These are phyloP conservation scores for Tympanuchus pallidicinctus DNA, from an alignment of 2,113 vertebrate genomes.

Conservation along the genomic window DNA sequence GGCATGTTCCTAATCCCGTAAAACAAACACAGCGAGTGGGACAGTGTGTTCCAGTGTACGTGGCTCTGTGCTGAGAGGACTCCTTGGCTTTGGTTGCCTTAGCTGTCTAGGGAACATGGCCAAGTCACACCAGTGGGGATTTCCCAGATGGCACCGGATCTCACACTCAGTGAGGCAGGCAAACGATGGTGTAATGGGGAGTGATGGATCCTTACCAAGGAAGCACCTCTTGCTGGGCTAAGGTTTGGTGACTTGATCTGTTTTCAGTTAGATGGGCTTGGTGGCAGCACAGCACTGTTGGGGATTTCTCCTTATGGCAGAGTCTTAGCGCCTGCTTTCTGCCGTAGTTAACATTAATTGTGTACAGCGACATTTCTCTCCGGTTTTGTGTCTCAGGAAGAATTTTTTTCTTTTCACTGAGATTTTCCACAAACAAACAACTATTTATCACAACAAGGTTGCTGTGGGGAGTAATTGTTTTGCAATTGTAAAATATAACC, in stretches of 20 bases:
- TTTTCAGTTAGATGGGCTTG: background rate
- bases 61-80: background rate
- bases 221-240: background rate
- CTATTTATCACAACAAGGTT: background rate
- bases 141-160: background rate
- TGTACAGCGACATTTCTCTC: rapidly evolving
- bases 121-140: background rate
- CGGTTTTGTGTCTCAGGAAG: background rate
- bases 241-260: background rate
- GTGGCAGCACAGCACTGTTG: background rate
- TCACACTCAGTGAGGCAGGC: background rate
- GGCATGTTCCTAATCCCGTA: conserved; percentile 4
- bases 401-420: background rate
- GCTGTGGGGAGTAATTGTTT: background rate
- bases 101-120: background rate
- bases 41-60: background rate
- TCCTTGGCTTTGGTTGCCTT: rapidly evolving
- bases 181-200: background rate
- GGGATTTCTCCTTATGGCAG: background rate
- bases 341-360: background rate
- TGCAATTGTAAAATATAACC: background rate
- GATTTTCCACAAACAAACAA: background rate
- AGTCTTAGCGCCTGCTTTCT: background rate
- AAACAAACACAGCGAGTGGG: background rate
- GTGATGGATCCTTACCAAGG: background rate